Evolutionary conservation across 2,888 invertebrate species (phyloP).

Genomic region (Pristionchus japonicus): DNA sequence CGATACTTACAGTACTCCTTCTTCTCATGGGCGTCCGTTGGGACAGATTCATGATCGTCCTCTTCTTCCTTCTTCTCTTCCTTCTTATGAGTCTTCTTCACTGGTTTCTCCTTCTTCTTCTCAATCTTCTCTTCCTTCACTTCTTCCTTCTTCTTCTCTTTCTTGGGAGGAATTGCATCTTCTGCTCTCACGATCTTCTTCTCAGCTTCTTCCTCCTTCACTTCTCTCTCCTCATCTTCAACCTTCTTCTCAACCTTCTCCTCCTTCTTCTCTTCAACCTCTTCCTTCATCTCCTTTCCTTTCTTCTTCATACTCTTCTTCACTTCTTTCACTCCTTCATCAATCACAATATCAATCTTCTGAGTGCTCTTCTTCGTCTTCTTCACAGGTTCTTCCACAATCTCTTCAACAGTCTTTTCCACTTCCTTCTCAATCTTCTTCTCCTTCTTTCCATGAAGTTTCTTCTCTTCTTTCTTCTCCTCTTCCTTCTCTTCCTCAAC

Average conservation of each 20-base stretch:
- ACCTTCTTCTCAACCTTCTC: neutral
- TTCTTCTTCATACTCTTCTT: constrained; percentile 5
- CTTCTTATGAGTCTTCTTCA: neutral
- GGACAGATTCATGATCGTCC: neutral
- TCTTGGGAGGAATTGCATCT: neutral
- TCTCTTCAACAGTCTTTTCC: neutral
- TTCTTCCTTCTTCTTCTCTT: neutral
- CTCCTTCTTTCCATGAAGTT: neutral
- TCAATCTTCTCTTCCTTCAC: constrained; percentile 20
- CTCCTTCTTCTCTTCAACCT: neutral
- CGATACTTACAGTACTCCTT: constrained; percentile 60
- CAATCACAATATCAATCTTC: constrained; percentile 8
- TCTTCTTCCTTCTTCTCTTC: constrained; percentile 3
- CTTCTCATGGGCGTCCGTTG: neutral
- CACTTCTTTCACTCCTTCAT: constrained; percentile 35
- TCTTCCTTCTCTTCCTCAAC: constrained; percentile 24
- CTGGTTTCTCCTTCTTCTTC: neutral
- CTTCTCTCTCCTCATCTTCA: neutral
- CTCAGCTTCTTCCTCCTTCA: neutral
- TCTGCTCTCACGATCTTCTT: neutral
- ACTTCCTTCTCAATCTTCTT: neutral
- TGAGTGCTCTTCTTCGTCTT: constrained; percentile 12
- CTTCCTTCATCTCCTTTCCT: neutral
- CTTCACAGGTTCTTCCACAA: neutral
- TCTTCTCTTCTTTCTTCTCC: constrained; percentile 45